Percentiles rank a stretch among this genome's conserved stretches.
phyloP scores from a whole-genome alignment of 2,113 vertebrate genomes.

The Calyptommatus sinebrachiatus region DNA sequence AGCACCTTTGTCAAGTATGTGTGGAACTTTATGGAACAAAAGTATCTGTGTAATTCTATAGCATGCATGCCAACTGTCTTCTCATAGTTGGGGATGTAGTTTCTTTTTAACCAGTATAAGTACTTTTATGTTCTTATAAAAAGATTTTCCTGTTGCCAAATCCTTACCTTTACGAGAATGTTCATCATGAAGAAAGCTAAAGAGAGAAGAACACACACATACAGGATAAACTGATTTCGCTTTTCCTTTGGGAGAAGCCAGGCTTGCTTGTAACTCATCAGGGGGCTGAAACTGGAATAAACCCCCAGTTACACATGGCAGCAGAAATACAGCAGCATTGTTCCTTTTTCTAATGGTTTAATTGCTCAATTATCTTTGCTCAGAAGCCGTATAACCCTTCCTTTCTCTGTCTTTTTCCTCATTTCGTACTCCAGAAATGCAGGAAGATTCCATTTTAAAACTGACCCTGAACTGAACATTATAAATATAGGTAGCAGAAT shows the following conservation, averaged over 20 bases:
- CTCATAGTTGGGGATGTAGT: not conserved
- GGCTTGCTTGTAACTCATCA: not conserved
- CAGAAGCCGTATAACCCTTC: not conserved
- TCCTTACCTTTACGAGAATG: not conserved
- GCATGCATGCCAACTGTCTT: not conserved
- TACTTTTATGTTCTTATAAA: not conserved
- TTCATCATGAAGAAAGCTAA: constrained; percentile 5
- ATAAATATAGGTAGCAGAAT: not conserved
- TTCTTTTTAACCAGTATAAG: constrained; percentile 6
- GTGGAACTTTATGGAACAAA: not conserved
- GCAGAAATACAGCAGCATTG: constrained; percentile 8
- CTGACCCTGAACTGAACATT: not conserved
- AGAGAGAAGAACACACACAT: not conserved
- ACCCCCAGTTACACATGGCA: not conserved
- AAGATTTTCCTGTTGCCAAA: not conserved
- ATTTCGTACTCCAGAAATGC: constrained; percentile 30
- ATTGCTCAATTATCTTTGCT: constrained; percentile 31
- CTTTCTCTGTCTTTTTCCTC: not conserved
- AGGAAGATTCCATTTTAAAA: constrained; percentile 40
- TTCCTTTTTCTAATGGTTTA: constrained; percentile 35
- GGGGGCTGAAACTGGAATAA: constrained; percentile 2
- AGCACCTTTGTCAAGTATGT: not conserved
- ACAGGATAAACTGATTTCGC: not conserved
- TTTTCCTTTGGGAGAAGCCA: constrained; percentile 8
- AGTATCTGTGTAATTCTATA: not conserved